phyloP scores from a whole-genome alignment of 2,113 vertebrate species.

The Willisornis vidua region DNA sequence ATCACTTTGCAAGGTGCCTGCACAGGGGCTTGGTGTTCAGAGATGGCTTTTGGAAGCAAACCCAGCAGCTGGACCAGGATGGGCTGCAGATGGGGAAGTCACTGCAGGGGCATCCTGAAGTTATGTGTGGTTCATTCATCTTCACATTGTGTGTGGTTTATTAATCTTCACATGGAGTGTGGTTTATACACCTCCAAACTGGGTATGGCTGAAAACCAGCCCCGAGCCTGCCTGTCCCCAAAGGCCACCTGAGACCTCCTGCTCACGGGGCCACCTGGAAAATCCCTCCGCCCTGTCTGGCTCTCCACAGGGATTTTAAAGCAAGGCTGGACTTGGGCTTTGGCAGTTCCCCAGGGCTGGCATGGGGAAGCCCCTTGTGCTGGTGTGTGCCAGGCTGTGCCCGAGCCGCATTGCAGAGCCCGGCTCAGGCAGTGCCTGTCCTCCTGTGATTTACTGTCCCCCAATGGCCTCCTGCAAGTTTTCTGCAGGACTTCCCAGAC shows the following conservation, averaged over 20 bases:
- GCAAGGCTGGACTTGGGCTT: background rate
- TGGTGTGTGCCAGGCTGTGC: rapidly evolving
- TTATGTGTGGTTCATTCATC: background rate
- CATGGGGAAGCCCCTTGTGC: background rate
- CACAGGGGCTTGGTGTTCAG: background rate
- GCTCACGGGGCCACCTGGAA: background rate
- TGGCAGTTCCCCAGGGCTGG: background rate
- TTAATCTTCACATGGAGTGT: too few species aligned
- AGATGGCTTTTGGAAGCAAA: background rate
- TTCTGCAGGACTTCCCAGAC: background rate
- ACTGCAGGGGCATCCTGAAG: background rate
- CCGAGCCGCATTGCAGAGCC: constrained; percentile 8
- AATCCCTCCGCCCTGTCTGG: background rate
- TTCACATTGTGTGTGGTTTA: background rate
- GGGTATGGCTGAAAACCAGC: background rate
- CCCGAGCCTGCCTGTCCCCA: background rate
- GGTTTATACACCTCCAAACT: background rate
- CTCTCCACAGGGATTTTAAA: background rate
- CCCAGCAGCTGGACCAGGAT: background rate
- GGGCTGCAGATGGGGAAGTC: background rate
- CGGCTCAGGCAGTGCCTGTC: background rate
- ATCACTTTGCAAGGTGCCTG: background rate
- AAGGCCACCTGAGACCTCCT: background rate
- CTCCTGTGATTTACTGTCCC: background rate
- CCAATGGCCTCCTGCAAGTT: background rate